phyloP scores from a whole-genome alignment of 2,113 vertebrate genomes.

The Mustela lutreola region DNA sequence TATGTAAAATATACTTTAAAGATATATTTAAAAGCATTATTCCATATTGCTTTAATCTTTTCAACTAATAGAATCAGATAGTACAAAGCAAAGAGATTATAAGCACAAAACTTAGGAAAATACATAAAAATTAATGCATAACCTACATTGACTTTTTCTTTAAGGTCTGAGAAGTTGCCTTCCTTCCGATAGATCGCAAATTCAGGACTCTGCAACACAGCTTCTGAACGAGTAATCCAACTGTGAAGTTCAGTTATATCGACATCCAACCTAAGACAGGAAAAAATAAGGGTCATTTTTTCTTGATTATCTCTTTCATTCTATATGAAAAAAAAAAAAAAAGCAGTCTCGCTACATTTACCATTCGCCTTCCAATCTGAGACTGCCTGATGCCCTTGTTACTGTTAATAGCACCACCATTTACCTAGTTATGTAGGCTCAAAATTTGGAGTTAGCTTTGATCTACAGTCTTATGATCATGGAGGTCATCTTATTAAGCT shows the following conservation, averaged over 20 bases:
- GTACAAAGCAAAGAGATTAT: not conserved
- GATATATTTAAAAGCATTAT: not conserved
- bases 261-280: constrained; percentile 93
- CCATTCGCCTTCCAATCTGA: not conserved
- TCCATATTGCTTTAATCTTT: not conserved
- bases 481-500: constrained; percentile 49
- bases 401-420: constrained; percentile 31
- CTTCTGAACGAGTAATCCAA: constrained; percentile 98
- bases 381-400: not conserved
- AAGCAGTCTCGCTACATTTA: constrained; percentile 42
- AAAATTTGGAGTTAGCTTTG: constrained; percentile 53
- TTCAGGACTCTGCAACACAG: constrained; percentile 95
- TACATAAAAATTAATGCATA: not conserved
- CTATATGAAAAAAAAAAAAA: constrained; percentile 33
- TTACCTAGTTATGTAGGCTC: not conserved
- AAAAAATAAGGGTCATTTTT: constrained; percentile 28
- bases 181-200: constrained; percentile 95
- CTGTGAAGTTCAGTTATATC: constrained; percentile 98
- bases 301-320: constrained; percentile 56
- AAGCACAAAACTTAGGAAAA: constrained; percentile 45
- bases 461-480: constrained; percentile 37
- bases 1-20: not conserved
- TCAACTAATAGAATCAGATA: not conserved
- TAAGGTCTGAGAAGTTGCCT: constrained; percentile 95
- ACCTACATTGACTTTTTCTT: constrained; percentile 95